Evolutionary conservation across 1,140 invertebrate species (phyloP).

Genomic region (Thereuonema tuberculata): DNA sequence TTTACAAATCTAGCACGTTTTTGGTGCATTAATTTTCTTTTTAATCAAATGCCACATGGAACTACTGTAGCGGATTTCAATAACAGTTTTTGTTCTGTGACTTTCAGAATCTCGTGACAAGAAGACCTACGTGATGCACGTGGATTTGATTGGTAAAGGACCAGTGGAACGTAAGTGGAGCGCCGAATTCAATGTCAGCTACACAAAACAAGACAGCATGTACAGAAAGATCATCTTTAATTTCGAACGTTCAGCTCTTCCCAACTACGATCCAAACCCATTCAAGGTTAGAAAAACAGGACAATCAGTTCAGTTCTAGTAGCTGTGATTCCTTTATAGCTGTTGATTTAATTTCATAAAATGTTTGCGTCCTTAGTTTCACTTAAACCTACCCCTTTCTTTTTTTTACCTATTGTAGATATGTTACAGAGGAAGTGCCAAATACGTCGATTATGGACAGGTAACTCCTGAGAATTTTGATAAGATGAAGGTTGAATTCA

Average conservation of each 20-base stretch:
- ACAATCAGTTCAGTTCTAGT: background rate
- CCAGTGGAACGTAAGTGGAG: conserved; percentile 3
- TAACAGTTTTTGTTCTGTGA: no score
- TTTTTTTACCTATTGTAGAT: background rate
- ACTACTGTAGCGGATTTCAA: no score
- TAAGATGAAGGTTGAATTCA: no score
- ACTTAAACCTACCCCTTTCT: background rate
- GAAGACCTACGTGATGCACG: no score
- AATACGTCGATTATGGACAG: no score
- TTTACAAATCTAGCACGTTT: no score
- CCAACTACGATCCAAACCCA: conserved; percentile 6
- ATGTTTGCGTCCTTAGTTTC: background rate
- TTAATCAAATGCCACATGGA: no score
- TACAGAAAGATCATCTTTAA: background rate
- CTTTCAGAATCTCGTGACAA: no score
- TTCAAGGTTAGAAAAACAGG: conserved; percentile 6
- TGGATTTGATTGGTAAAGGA: conserved; percentile 7
- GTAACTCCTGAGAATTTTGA: no score
- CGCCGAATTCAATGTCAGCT: background rate
- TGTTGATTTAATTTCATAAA: background rate
- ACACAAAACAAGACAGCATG: no score
- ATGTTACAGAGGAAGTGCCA: no score
- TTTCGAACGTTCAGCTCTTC: conserved; percentile 1
- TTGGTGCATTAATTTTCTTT: no score
- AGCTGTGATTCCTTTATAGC: background rate